phyloP scores from a whole-genome alignment of 1,140 invertebrate species.

The Drosophila parvula region DNA sequence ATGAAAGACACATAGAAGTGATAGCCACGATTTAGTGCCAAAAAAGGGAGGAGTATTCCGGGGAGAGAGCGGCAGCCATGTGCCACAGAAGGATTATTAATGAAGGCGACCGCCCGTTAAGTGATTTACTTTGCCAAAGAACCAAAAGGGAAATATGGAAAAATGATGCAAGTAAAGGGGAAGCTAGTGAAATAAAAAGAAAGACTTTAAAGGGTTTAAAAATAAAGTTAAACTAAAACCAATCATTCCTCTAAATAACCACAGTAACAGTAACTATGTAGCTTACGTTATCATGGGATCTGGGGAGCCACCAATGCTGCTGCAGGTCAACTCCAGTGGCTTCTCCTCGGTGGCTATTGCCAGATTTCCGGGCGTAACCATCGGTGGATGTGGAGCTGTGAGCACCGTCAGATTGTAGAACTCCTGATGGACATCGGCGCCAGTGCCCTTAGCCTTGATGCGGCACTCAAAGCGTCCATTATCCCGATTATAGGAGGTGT shows the following conservation, averaged over 20 bases:
- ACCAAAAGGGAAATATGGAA: constrained; percentile 19
- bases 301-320: constrained; percentile 93
- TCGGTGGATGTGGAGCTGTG: constrained; percentile 92
- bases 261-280: not conserved
- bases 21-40: constrained; percentile 69
- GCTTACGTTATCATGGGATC: constrained; percentile 91
- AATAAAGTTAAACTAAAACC: not conserved
- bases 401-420: constrained; percentile 93
- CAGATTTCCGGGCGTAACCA: constrained; percentile 88
- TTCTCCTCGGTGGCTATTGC: constrained; percentile 92
- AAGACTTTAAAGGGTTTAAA: not conserved
- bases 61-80: constrained; percentile 26
- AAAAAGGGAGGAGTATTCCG: constrained; percentile 27
- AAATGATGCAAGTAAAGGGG: not conserved
- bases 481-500: constrained; percentile 94
- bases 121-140: constrained; percentile 72
- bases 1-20: constrained; percentile 10
- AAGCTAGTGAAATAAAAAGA: not conserved
- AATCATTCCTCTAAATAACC: not conserved
- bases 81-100: constrained; percentile 68
- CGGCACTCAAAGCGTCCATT: constrained; percentile 96
- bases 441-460: constrained; percentile 93
- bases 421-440: constrained; percentile 92
- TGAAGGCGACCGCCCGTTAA: constrained; percentile 74
- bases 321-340: constrained; percentile 91